Base-by-base conservation (phyloP, 2,888 invertebrate species). In the Brachyopa scutellaris region DNA sequence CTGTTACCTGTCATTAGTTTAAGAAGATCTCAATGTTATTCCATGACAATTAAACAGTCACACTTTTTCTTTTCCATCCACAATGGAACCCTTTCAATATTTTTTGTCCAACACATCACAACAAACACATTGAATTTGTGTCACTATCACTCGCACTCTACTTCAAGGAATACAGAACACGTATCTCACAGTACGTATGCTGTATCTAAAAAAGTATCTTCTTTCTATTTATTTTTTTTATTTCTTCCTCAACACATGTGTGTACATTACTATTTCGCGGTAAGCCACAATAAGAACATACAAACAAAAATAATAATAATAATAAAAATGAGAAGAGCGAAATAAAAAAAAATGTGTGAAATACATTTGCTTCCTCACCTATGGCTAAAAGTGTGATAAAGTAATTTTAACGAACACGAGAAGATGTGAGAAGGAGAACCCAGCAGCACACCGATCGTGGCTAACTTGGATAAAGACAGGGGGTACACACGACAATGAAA, bases 341-440 rank as follows among this genome's bases (percentile, higher is more conserved):
- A 26, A 19, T 38, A 23, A 57, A 40, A 11, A 47, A 51, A 66
- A 66, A 66, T 13, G 53, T 66, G 66, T 66, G 66, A 66, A 66
- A 66, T 66, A 40, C 40, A 61, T 70, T 49, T 61, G 49, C 70
- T 70, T 15, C 42, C 42, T 53, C 47, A 59, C 69, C 69, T 61
- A 59, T 70, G 51, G 59, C 23, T 40, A 66, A 51, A n/a, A n/a
- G n/a, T 57, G 47, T 36, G 42, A 55, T 67, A 38, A 69, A 69
- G 69, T 31, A 51, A 49, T 51, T 70, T 59, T 49, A 70, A 40
- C 59, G 38, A 47, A 38, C 8, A 9, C 19, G n/a, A 29, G 51
- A 13, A 11, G 51, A 45, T 55, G 23, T 55, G 67, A 42, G 38
- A 26, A 26, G n/a, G 26, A 26, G 26, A 26, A 26, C 26, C 3